Conservation (phyloP, 30 jellyfish, hydroid and myxozoan species). For the Turritopsis dohrnii region DNA sequence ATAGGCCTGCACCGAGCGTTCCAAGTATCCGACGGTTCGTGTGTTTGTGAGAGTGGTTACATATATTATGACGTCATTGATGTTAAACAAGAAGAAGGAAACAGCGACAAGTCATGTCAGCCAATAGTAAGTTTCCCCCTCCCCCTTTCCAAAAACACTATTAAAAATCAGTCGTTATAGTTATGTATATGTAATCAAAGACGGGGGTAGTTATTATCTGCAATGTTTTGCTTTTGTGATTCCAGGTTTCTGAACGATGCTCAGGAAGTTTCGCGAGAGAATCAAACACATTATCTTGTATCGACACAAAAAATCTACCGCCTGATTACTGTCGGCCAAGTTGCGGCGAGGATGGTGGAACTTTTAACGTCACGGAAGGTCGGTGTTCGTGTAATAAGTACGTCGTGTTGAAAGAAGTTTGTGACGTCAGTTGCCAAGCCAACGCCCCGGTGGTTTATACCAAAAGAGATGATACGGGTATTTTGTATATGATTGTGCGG, state of each 20-base stretch:
- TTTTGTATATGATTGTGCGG: conserved; percentile 20
- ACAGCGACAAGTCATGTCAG: conserved; percentile 85
- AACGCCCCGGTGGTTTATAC: conserved; percentile 33
- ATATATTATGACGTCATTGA: conserved; percentile 67
- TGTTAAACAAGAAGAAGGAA: conserved; percentile 69
- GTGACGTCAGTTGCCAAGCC: conserved; percentile 63
- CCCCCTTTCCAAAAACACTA: too few species aligned
- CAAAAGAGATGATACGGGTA: conserved; percentile 52
- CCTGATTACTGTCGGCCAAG: conserved; percentile 31
- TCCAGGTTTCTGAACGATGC: conserved; percentile 85
- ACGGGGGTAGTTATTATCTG: neutral
- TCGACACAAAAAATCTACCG: conserved; percentile 35
- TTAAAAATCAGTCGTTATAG: too few species aligned
- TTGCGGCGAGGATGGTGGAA: conserved; percentile 83
- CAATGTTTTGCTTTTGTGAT: neutral
- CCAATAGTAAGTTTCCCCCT: conserved; percentile 48
- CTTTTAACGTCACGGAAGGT: conserved; percentile 49
- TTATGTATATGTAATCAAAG: neutral
- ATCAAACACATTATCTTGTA: conserved; percentile 71
- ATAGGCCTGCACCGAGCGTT: conserved; percentile 80
- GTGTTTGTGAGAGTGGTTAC: conserved; percentile 75
- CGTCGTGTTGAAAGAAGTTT: conserved; percentile 40
- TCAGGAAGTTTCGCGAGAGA: conserved; percentile 52
- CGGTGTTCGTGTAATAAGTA: conserved; percentile 67
- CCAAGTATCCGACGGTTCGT: conserved; percentile 90